Conservation (phyloP, 2,113 vertebrate species). For the Semnornis frantzii region DNA sequence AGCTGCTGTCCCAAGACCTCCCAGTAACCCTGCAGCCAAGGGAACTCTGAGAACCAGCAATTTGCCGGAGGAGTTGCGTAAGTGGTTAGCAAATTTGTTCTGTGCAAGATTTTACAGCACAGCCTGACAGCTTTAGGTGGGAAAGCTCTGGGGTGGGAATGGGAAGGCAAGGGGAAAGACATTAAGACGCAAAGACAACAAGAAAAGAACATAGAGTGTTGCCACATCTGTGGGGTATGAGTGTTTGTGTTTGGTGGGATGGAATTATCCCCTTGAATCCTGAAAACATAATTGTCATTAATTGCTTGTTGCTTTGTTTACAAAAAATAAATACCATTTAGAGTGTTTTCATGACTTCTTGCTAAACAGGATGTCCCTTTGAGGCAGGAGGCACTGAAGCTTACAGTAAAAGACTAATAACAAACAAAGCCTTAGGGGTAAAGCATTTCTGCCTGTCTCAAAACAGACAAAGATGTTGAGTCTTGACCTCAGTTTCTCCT, state of each 20-base stretch:
- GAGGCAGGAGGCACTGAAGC: constrained; percentile 17
- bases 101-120: background rate
- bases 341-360: constrained; percentile 42
- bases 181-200: background rate
- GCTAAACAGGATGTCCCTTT: constrained; percentile 52
- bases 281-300: constrained; percentile 16
- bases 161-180: background rate
- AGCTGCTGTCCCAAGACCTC: constrained; percentile 70
- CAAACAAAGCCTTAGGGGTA: constrained; percentile 21
- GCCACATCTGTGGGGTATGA: constrained; percentile 10
- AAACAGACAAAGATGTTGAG: background rate
- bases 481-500: background rate
- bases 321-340: constrained; percentile 7
- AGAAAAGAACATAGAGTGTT: constrained; percentile 37
- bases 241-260: background rate
- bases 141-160: background rate
- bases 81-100: constrained; percentile 59
- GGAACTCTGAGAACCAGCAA: constrained; percentile 80
- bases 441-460: constrained; percentile 21
- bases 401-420: constrained; percentile 39
- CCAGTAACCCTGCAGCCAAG: constrained; percentile 65
- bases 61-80: constrained; percentile 81
- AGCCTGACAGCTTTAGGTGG: constrained; percentile 14
- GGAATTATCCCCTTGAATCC: constrained; percentile 20
- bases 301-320: constrained; percentile 56